phyloP scores from a whole-genome alignment of 2,113 vertebrate genomes.

The Grammomys dolichurus region DNA sequence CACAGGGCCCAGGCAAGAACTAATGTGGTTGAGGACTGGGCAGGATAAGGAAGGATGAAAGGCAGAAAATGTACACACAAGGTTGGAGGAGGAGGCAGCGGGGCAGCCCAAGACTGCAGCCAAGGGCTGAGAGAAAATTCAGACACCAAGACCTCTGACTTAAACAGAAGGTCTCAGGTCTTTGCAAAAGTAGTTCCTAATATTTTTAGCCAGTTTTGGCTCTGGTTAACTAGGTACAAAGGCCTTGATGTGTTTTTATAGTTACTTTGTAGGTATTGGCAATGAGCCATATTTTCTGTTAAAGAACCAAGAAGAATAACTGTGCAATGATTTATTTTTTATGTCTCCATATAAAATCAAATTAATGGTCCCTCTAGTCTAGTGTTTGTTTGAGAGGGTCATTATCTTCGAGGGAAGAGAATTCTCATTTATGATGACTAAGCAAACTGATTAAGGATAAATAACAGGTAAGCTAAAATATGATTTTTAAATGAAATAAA shows the following conservation, averaged over 20 bases:
- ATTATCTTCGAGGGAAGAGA: neutral
- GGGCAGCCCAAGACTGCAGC: too few species aligned
- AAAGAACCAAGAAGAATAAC: slow-evolving; percentile 2
- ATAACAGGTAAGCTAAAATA: neutral
- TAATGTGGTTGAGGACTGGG: neutral
- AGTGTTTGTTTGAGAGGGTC: neutral
- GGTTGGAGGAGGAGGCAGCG: too few species aligned
- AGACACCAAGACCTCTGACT: neutral
- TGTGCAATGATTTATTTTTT: slow-evolving; percentile 13
- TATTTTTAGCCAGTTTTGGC: neutral
- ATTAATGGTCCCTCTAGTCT: neutral
- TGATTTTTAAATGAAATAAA: slow-evolving; percentile 46
- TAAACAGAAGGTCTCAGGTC: neutral
- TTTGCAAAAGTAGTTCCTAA: neutral
- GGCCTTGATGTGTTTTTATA: neutral
- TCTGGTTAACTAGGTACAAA: neutral
- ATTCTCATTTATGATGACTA: slow-evolving; percentile 35
- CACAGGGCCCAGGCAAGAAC: neutral
- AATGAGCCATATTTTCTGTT: neutral
- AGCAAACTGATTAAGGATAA: neutral
- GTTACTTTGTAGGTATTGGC: neutral
- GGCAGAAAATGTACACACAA: neutral
- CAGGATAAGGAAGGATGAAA: neutral
- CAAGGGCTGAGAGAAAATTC: neutral
- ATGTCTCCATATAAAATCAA: neutral